phyloP scores from a whole-genome alignment of 2,113 vertebrate species.

The Megaleporinus macrocephalus region DNA sequence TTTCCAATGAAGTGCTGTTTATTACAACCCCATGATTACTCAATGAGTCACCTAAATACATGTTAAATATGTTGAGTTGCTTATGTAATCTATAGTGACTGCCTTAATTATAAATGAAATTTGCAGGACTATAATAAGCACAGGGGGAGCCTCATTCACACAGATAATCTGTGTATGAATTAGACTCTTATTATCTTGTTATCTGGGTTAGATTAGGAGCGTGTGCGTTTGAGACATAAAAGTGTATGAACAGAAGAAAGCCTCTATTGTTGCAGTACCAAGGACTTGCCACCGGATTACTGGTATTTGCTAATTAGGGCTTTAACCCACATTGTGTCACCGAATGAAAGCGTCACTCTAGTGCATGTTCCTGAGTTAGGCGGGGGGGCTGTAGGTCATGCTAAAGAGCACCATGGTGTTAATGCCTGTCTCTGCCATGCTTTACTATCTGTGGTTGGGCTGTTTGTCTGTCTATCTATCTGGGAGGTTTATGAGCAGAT shows the following conservation, averaged over 20 bases:
- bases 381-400: not conserved
- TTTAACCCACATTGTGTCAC: not conserved
- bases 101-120: too few species aligned
- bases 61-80: not conserved
- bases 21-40: not conserved
- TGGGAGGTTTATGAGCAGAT: slow-evolving; percentile 50
- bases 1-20: too few species aligned
- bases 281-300: not conserved
- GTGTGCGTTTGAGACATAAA: not conserved
- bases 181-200: not conserved
- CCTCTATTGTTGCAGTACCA: not conserved
- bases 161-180: too few species aligned
- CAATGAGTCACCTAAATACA: not conserved
- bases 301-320: not conserved
- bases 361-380: not conserved
- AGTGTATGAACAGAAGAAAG: not conserved
- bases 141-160: not conserved
- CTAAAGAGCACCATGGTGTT: slow-evolving; percentile 3
- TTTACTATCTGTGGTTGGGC: slow-evolving; percentile 29
- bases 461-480: slow-evolving; percentile 34
- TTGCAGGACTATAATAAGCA: not conserved
- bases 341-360: not conserved
- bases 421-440: slow-evolving; percentile 27
- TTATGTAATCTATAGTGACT: not conserved
- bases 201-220: not conserved